Evolutionary conservation across 37 sponge, comb jelly and placozoan species (phyloP), one percentile per base, ranked within the genome.

Genomic region (Halichondria panicea): DNA sequence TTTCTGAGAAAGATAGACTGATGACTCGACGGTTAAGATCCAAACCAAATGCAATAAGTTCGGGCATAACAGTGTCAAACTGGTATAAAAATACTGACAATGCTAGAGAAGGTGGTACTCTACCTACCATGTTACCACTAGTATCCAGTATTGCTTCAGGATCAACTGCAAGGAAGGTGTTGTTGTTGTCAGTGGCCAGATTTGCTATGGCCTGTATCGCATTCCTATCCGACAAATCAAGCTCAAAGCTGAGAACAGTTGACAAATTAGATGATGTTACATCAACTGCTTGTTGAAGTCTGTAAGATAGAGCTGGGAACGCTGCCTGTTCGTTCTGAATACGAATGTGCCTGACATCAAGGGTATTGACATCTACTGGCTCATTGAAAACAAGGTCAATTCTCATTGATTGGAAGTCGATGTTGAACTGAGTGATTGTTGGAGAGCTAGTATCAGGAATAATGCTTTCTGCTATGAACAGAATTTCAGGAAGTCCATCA

Each of bases 51-150:
- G 76, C 12, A 18, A 55, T 30, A 12, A 92, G 70, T 40, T 58
- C 52, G 35, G 96, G 96, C 21, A 39, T 63, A 9, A 77, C 79
- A 66, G 72, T 74, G 57, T 93, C 89, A 34, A 54, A 55, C 24
- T 80, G 71, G 73, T 74, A 93, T 0, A 35, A 44, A 3, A 53
- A 38, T 32, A 74, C 86, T 53, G 79, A 42, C 0, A 88, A 66
- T 30, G 94, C 94, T 36, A 73, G 60, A 27, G 70, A 75, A 37
- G 86, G 80, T 37, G 90, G 81, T 18, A 93, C 71, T 30, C 94
- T 38, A 36, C 57, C 50, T 0, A 95, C 89, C 86, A 88, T 87
- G 74, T 95, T 95, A 12, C 82, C 89, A 88, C 88, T 91, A 30
- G 67, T 85, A 50, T 95, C 95, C 46, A 9, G 70, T 28, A 95